phyloP scores from a whole-genome alignment of 37 sponge, comb jelly and placozoan species.

The Halisarca cf. caerulea region DNA sequence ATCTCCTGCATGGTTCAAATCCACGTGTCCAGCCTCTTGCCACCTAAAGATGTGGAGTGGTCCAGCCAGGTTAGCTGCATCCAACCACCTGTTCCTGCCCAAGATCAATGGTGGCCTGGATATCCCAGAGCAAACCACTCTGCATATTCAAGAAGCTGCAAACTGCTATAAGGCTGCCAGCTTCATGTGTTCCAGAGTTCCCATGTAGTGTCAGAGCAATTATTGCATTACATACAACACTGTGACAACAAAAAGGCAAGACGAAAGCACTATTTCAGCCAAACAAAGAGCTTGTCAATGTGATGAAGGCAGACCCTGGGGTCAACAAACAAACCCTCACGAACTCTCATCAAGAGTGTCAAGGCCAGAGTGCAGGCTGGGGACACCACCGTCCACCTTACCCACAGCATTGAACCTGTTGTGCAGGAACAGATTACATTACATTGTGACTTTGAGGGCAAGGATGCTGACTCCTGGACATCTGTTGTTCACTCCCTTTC shows the following conservation, averaged over 20 bases:
- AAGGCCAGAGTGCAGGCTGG: background rate
- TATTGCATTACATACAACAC: background rate
- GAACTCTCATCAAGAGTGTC: background rate
- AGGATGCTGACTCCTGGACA: background rate
- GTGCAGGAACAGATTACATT: background rate
- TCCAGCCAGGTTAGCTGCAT: background rate
- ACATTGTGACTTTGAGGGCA: background rate
- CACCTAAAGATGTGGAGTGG: background rate
- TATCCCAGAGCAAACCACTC: background rate
- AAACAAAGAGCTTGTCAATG: background rate
- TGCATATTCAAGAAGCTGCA: background rate
- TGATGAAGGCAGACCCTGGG: constrained; percentile 15
- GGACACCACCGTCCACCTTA: background rate
- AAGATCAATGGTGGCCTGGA: background rate
- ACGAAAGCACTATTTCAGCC: background rate
- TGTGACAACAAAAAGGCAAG: background rate
- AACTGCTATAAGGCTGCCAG: background rate
- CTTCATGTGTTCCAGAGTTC: background rate
- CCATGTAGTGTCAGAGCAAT: background rate
- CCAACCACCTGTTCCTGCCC: background rate
- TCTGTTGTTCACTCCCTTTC: background rate
- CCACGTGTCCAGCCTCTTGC: background rate
- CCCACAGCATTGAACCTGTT: background rate
- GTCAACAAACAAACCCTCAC: background rate
- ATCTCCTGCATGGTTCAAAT: background rate